Conservation (phyloP, 1,140 invertebrate species). For the Drosophila busckii region DNA sequence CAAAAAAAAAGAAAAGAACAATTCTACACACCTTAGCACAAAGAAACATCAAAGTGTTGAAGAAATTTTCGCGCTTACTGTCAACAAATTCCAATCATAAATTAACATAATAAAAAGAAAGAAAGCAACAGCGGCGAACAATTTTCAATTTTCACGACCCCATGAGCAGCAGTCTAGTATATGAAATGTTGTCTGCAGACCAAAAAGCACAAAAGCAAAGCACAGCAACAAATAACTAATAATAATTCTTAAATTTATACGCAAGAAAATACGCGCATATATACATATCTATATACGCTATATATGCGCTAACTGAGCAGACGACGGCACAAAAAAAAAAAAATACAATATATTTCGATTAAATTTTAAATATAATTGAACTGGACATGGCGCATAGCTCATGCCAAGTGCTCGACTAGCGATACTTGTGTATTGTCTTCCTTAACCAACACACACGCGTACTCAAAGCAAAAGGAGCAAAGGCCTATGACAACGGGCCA, state of each 20-base stretch:
- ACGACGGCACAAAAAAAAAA: no score
- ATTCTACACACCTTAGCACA: slow-evolving; percentile 1
- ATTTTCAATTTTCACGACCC: slow-evolving; percentile 52
- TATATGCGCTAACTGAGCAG: slow-evolving; percentile 41
- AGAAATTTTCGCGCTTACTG: slow-evolving; percentile 50
- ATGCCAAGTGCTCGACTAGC: slow-evolving; percentile 52
- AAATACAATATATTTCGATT: slow-evolving; percentile 68
- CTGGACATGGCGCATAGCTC: slow-evolving; percentile 60
- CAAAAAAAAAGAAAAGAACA: neutral
- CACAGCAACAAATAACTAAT: slow-evolving; percentile 66
- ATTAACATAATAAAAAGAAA: slow-evolving; percentile 70
- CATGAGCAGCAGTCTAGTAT: neutral
- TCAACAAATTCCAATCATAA: slow-evolving; percentile 66
- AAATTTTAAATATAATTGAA: slow-evolving; percentile 69
- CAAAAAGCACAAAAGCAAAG: slow-evolving; percentile 22
- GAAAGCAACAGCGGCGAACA: slow-evolving; percentile 22
- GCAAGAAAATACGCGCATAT: slow-evolving; percentile 39
- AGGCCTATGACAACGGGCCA: slow-evolving; percentile 16
- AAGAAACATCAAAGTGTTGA: slow-evolving; percentile 1
- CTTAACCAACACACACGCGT: slow-evolving; percentile 20
- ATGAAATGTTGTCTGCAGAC: slow-evolving; percentile 58
- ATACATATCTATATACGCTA: slow-evolving; percentile 32
- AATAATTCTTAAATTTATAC: slow-evolving; percentile 72
- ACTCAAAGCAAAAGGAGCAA: slow-evolving; percentile 14
- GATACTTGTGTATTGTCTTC: slow-evolving; percentile 27